A percentile compares a stretch with the other conserved stretches of the same genome.
Conservation (phyloP, 2,797 vertebrate species). For the Zonotrichia albicollis region DNA sequence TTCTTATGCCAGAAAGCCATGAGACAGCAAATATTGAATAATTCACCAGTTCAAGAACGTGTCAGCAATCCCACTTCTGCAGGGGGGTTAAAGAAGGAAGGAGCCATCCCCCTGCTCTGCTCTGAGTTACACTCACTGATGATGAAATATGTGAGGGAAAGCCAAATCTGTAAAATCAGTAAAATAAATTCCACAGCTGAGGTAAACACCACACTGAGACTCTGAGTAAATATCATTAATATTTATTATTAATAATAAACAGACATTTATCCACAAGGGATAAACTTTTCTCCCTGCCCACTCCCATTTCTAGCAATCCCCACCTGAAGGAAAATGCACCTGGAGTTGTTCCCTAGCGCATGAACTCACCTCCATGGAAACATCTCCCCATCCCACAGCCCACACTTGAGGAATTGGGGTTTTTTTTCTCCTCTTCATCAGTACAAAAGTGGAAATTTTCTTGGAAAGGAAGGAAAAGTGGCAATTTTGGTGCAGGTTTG, state of each 20-base stretch:
- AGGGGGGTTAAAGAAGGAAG: background rate
- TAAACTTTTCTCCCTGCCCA: background rate
- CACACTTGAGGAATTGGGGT: fast-evolving
- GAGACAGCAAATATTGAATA: background rate
- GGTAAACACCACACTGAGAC: background rate
- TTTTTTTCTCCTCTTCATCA: background rate
- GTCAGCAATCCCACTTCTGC: background rate
- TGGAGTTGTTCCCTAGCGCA: background rate
- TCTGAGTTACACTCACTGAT: background rate
- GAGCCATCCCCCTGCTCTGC: background rate
- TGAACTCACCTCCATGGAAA: background rate
- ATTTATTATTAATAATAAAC: background rate
- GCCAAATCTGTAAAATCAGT: background rate
- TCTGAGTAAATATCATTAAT: background rate
- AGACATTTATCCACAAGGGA: fast-evolving
- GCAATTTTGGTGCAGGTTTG: background rate
- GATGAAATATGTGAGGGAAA: background rate
- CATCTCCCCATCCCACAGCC: background rate
- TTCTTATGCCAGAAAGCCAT: background rate
- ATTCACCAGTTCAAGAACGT: background rate
- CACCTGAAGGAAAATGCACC: background rate
- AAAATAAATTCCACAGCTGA: background rate
- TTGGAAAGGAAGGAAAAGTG: background rate
- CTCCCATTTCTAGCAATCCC: background rate
- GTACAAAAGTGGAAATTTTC: background rate